Conservation (phyloP, 2,113 vertebrate species). For the Sorex fumeus region DNA sequence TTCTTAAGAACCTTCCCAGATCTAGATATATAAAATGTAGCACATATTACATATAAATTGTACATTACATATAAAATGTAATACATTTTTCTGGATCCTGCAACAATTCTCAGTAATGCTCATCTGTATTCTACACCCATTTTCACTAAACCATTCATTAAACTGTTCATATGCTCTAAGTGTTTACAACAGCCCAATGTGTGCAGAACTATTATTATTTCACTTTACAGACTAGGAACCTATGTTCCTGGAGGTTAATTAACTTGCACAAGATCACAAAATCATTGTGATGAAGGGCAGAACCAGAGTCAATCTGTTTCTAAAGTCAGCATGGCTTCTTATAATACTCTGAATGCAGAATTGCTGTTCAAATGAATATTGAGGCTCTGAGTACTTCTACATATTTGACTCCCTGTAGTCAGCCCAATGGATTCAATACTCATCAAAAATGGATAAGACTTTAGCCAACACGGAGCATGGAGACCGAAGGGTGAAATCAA, state of each 20-base stretch:
- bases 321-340: conserved; percentile 18
- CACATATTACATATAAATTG: too few relatives aligned
- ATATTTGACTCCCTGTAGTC: neutral
- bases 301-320: neutral
- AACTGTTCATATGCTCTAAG: neutral
- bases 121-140: neutral
- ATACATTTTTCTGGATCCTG: too few relatives aligned
- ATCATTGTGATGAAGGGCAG: neutral
- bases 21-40: too few relatives aligned
- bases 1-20: too few relatives aligned
- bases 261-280: neutral
- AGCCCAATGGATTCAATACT: neutral
- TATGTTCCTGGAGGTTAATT: conserved; percentile 29
- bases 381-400: conserved; percentile 13
- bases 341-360: neutral
- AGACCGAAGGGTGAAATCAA: too few relatives aligned
- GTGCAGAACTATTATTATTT: neutral
- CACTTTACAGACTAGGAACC: conserved; percentile 40
- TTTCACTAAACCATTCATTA: conserved; percentile 52
- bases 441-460: too few relatives aligned
- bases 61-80: too few relatives aligned
- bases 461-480: too few relatives aligned
- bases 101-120: neutral
- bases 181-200: neutral
- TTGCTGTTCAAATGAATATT: neutral